Evolutionary conservation across 2,797 vertebrate species (phyloP).

Genomic region (Cheirogaleus major): DNA sequence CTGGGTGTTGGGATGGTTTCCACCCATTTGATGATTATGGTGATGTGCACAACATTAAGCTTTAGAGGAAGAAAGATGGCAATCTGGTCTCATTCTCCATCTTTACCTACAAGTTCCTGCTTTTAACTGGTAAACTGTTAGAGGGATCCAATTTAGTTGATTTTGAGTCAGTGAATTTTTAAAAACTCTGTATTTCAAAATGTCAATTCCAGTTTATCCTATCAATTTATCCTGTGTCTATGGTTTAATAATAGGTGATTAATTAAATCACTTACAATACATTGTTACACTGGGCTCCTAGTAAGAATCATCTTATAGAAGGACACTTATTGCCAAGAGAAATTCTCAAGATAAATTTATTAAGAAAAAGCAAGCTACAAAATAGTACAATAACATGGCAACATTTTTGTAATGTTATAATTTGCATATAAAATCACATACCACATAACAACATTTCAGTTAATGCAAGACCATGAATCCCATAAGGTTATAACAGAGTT

Average conservation of each 20-base stretch:
- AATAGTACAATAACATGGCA: not conserved
- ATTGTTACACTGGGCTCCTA: not conserved
- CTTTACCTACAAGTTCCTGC: not conserved
- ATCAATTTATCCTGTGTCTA: not conserved
- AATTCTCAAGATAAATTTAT: not conserved
- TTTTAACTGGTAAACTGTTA: not conserved
- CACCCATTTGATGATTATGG: not conserved
- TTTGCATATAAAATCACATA: not conserved
- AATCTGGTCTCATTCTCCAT: not conserved
- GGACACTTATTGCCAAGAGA: not conserved
- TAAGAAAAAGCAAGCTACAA: not conserved
- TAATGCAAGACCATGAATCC: not conserved
- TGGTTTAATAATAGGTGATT: not conserved
- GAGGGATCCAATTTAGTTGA: not conserved
- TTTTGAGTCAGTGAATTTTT: not conserved
- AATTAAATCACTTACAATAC: not conserved
- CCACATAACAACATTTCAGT: not conserved
- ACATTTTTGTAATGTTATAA: not conserved
- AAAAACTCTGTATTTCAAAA: not conserved
- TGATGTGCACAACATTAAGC: not conserved
- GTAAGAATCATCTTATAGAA: not conserved
- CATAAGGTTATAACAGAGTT: not conserved
- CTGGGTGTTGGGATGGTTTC: not conserved
- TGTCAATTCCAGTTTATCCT: not conserved
- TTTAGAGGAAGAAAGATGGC: not conserved